Percentiles rank a stretch among this genome's conserved stretches.
Evolutionary conservation across 1,140 invertebrate species (phyloP).

Genomic region (Aradophagus sp.): DNA sequence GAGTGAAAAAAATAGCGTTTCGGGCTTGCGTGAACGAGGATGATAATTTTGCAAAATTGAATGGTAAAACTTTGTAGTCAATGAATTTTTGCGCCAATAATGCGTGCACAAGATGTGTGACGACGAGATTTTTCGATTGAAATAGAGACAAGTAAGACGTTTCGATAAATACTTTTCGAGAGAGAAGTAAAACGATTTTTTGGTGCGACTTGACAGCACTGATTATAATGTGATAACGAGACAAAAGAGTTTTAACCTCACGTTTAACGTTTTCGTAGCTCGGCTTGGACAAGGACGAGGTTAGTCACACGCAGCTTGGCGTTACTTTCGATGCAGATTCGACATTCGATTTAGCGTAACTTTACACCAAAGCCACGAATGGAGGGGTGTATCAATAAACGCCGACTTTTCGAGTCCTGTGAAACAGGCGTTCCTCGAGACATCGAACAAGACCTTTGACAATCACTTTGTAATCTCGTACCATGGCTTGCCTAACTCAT

Average conservation of each 20-base stretch:
- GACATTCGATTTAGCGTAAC: constrained; percentile 58
- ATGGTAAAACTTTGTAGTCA: too few species aligned
- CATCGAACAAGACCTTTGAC: too few species aligned
- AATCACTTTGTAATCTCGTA: too few species aligned
- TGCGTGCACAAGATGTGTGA: too few species aligned
- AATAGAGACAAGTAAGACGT: constrained; percentile 16
- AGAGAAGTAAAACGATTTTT: constrained; percentile 40
- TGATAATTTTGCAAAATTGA: too few species aligned
- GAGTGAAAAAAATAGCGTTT: too few species aligned
- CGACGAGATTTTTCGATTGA: constrained; percentile 8
- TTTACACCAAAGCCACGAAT: constrained; percentile 62
- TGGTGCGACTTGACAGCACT: constrained; percentile 41
- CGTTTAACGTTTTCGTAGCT: constrained; percentile 81
- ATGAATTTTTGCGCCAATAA: too few species aligned
- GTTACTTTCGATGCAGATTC: constrained; percentile 62
- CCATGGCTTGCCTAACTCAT: too few species aligned
- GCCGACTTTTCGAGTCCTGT: too few species aligned
- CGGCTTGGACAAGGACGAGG: constrained; percentile 91
- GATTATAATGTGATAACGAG: constrained; percentile 51
- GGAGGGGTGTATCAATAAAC: too few species aligned
- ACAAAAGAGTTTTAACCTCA: constrained; percentile 70
- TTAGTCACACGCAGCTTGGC: constrained; percentile 75
- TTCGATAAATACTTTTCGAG: constrained; percentile 28
- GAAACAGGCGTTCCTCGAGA: too few species aligned
- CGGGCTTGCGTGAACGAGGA: too few species aligned